phyloP scores from a whole-genome alignment of 2,888 invertebrate genomes.

The Charanyca ferruginea region DNA sequence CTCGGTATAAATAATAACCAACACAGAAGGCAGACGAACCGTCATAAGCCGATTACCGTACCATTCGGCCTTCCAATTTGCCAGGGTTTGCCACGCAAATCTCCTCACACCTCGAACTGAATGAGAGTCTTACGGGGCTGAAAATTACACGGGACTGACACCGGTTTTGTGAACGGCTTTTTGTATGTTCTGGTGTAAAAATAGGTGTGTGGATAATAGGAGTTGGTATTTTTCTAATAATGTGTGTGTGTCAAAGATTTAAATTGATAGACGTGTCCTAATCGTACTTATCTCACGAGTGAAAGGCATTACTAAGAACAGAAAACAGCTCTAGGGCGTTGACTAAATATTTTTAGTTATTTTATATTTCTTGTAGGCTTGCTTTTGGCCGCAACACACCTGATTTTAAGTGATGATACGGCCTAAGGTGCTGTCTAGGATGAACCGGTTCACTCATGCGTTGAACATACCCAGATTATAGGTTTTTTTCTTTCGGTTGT shows the following conservation, averaged over 20 bases:
- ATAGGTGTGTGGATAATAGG: background rate
- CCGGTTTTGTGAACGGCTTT: constrained; percentile 48
- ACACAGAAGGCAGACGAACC: constrained; percentile 44
- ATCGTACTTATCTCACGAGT: background rate
- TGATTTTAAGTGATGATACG: no score
- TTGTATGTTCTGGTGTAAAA: background rate
- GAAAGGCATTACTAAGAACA: no score
- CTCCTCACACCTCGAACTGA: constrained; percentile 77
- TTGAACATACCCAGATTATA: no score
- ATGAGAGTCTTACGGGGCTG: constrained; percentile 71
- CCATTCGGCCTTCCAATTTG: constrained; percentile 80
- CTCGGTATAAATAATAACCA: constrained; percentile 53
- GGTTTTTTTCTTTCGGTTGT: no score
- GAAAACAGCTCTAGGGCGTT: no score
- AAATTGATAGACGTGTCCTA: background rate
- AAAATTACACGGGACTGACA: constrained; percentile 76
- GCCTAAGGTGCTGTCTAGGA: no score
- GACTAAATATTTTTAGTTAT: no score
- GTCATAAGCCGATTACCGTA: constrained; percentile 81
- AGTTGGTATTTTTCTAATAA: constrained; percentile 1
- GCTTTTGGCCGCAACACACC: no score
- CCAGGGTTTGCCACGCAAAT: constrained; percentile 81
- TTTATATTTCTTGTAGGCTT: no score
- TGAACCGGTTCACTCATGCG: no score
- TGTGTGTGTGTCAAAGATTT: background rate